Conservation (phyloP, 2,797 vertebrate species). For the Clarias pachynema region DNA sequence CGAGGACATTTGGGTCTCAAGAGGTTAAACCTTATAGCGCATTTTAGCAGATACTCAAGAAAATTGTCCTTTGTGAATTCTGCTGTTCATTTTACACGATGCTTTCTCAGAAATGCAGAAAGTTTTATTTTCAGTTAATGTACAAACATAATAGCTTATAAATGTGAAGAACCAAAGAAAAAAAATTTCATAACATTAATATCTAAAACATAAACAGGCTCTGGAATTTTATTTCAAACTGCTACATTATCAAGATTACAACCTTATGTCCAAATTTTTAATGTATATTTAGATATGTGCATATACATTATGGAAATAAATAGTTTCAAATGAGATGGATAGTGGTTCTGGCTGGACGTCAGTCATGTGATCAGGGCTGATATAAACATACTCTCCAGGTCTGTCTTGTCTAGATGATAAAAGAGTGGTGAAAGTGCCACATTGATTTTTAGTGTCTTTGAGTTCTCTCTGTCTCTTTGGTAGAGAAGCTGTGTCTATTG, state of each 20-base stretch:
- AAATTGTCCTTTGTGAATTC: not conserved
- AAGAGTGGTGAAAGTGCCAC: conserved; percentile 42
- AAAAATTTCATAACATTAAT: not conserved
- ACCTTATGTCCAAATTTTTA: too few relatives aligned
- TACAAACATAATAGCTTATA: not conserved
- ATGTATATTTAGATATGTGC: not conserved
- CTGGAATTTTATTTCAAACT: not conserved
- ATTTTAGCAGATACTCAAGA: not conserved
- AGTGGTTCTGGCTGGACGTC: not conserved
- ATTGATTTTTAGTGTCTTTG: conserved; percentile 46
- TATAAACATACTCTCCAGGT: conserved; percentile 23
- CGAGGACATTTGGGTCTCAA: too few relatives aligned
- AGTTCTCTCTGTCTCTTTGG: conserved; percentile 32
- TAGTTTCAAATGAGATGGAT: not conserved
- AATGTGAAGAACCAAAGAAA: not conserved
- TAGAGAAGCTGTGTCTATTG: conserved; percentile 43
- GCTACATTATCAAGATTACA: not conserved
- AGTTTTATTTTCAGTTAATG: not conserved
- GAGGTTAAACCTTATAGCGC: not conserved
- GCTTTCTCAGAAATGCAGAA: not conserved
- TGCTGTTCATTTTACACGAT: not conserved
- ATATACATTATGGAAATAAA: not conserved
- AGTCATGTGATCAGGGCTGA: not conserved
- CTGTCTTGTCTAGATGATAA: conserved; percentile 37
- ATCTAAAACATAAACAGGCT: not conserved